Percentiles rank a stretch among this genome's conserved stretches.
Conservation (phyloP, 1,140 invertebrate genomes). For the Drosophila ironensis region DNA sequence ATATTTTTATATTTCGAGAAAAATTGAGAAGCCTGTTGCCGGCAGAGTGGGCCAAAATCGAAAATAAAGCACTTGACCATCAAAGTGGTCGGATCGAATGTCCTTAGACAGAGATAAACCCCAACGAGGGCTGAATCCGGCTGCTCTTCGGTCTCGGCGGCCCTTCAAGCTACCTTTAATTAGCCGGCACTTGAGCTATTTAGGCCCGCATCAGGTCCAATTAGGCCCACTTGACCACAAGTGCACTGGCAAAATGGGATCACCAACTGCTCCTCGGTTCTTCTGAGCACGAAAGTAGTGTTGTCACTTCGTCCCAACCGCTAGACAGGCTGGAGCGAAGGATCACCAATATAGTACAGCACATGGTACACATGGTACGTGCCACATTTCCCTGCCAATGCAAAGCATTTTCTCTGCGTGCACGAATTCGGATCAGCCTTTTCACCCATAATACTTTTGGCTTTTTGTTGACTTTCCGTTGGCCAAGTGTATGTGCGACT, state of each 20-base stretch:
- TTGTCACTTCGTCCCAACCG: no score
- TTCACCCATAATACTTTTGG: neutral
- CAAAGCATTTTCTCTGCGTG: neutral
- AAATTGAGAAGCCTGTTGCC: neutral
- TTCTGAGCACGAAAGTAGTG: no score
- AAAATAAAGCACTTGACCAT: neutral
- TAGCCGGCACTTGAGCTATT: slow-evolving; percentile 49
- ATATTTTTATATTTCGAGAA: slow-evolving; percentile 43
- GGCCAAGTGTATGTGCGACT: slow-evolving; percentile 66
- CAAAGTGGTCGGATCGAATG: neutral
- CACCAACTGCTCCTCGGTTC: no score
- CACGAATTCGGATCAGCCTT: neutral
- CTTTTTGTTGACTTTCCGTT: slow-evolving; percentile 51
- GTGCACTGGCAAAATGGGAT: slow-evolving; percentile 3
- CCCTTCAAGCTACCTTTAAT: slow-evolving; percentile 74
- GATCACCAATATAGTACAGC: no score
- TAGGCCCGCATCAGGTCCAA: slow-evolving; percentile 68
- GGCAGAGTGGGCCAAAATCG: no score
- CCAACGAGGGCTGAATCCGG: slow-evolving; percentile 11
- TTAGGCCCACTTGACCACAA: slow-evolving; percentile 62
- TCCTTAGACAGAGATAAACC: slow-evolving; percentile 33
- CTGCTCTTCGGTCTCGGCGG: slow-evolving; percentile 13
- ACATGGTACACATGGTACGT: no score
- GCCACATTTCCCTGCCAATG: no score
- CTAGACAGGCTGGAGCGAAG: no score